Conservation (phyloP, 35 echinoderm and acorn worm genomes). For the Amphiura filiformis region DNA sequence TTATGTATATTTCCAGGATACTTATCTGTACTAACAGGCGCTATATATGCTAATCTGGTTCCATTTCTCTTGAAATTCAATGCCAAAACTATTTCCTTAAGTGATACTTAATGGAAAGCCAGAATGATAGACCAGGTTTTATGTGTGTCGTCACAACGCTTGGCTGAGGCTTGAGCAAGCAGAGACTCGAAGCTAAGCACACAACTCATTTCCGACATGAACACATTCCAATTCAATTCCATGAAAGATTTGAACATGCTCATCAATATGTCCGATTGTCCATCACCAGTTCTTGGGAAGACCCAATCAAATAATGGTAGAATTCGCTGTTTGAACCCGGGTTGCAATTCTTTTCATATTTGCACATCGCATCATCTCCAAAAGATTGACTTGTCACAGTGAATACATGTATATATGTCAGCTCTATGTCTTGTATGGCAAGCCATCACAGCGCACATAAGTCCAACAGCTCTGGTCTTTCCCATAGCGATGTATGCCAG, state of each 20-base stretch:
- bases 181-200: neutral
- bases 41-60: no score
- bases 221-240: neutral
- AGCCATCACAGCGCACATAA: neutral
- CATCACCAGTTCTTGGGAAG: neutral
- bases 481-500: neutral
- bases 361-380: no score
- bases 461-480: neutral
- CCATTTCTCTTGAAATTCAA: neutral
- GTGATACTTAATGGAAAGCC: neutral
- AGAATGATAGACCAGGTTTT: neutral
- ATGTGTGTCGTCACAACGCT: neutral
- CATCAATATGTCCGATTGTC: neutral
- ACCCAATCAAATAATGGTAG: neutral
- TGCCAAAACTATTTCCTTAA: neutral
- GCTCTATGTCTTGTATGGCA: no score
- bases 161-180: neutral
- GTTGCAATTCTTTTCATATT: no score
- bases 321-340: no score
- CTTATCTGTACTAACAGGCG: no score
- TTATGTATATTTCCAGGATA: no score
- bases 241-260: neutral
- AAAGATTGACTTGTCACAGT: neutral
- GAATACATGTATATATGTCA: neutral
- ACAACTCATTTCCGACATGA: neutral